Percentiles rank a stretch among this genome's conserved stretches.
These are phyloP conservation scores for Gortyna flavago DNA, from an alignment of 2,888 invertebrate genomes.

Conservation along the genomic window DNA sequence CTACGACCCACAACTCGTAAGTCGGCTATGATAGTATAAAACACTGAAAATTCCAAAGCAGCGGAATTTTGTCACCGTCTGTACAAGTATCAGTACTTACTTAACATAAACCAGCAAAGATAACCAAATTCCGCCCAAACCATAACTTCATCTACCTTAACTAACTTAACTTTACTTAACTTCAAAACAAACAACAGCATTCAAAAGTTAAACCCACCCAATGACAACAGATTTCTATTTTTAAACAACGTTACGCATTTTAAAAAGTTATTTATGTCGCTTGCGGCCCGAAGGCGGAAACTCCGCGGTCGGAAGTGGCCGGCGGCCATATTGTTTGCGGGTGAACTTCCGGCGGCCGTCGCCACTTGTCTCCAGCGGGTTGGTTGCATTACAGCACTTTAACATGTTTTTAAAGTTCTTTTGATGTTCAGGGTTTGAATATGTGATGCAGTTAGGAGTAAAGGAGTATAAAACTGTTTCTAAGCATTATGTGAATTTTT, in stretches of 20 bases:
- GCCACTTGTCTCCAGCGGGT: constrained; percentile 73
- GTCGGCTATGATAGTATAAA: background rate
- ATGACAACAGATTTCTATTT: constrained; percentile 62
- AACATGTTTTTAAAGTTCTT: constrained; percentile 71
- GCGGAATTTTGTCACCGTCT: background rate
- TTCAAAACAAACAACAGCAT: constrained; percentile 16
- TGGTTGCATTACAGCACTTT: constrained; percentile 69
- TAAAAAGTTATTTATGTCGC: constrained; percentile 70
- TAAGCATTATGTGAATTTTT: background rate
- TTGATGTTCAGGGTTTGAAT: constrained; percentile 48
- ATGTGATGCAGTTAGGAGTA: constrained; percentile 19
- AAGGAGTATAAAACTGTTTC: background rate
- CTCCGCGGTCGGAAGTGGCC: constrained; percentile 79
- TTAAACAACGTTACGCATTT: constrained; percentile 70
- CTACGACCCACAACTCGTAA: background rate
- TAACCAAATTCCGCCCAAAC: constrained; percentile 14
- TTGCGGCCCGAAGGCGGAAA: constrained; percentile 70
- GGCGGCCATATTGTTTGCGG: constrained; percentile 84
- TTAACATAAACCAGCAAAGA: background rate
- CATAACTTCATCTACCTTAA: constrained; percentile 22
- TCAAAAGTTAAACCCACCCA: constrained; percentile 38
- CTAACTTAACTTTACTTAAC: constrained; percentile 13
- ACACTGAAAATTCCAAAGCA: background rate
- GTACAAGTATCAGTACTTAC: background rate
- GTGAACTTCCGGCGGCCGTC: constrained; percentile 78